Base-by-base conservation (phyloP, 2,113 vertebrate species). In the Amphilophus citrinellus region DNA sequence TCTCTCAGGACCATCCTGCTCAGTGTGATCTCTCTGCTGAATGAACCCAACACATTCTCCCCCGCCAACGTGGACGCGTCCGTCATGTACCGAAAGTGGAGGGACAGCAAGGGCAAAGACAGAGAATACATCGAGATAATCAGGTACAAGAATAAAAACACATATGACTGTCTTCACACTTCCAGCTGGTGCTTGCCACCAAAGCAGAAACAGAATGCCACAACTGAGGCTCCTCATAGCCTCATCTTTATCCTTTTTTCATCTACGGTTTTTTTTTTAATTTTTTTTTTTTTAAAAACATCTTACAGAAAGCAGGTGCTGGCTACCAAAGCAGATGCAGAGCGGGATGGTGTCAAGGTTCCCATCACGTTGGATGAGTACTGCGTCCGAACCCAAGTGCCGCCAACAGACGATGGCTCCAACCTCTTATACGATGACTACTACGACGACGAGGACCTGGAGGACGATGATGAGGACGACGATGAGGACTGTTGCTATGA, bases 11-110 rank as follows among this genome's bases (percentile, higher is more conserved):
- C 98, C 80, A 99, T 99, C 85, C 96, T 99, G 56, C 97, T 99
- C 85, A 99, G 98, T 0, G 98, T 99, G 35, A 99, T 99, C 94
- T 99, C 98, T 0, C 95, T 99, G 86, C 96, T 99, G 80, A 99
- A 99, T 0, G 98, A 99, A 83, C 98, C 98, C 62, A 99, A 99
- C 96, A 99, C 98, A 0, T 99, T 97, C 78, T 99, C 98, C 0
- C 98, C 98, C 0, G 98, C 98, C 87, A 99, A 99, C 0, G 98
- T 99, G 71, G 98, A 99, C 0, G 98, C 98, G 1, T 99, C 98
- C 0, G 98, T 99, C 89, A 99, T 99, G 98, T 99, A 99, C 95
- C 95, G 98, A 83, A 99, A 97, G 85, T 99, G 98, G 98, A 97
- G 97, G 79, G 98, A 99, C 89, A 99, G 98, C 93, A 98, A 98